These are phyloP conservation scores for Cephus cinctus DNA, from an alignment of 1,140 invertebrate species.

Conservation along the genomic window DNA sequence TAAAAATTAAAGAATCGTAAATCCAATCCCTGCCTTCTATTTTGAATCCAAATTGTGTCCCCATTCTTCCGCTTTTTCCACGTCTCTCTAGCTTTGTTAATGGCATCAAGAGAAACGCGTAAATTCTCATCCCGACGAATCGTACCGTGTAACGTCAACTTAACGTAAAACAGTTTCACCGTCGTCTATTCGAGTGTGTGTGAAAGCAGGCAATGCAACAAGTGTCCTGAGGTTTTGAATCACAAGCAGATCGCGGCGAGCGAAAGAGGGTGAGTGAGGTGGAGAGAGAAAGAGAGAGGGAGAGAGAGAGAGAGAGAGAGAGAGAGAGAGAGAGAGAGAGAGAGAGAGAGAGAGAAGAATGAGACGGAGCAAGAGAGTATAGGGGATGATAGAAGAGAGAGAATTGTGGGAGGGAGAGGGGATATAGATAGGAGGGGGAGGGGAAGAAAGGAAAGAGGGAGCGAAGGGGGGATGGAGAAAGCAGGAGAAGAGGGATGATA, in stretches of 20 bases:
- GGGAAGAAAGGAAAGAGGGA: not conserved
- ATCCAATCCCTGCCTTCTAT: no score
- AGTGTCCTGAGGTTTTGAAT: constrained; percentile 59
- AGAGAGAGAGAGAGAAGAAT: constrained; percentile 23
- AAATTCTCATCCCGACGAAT: constrained; percentile 43
- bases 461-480: not conserved
- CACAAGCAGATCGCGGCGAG: constrained; percentile 54
- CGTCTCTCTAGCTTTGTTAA: no score
- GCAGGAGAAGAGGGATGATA: constrained; percentile 4
- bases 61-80: no score
- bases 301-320: constrained; percentile 24
- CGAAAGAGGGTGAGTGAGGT: constrained; percentile 30
- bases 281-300: constrained; percentile 24
- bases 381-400: constrained; percentile 20
- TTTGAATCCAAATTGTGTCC: no score
- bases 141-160: constrained; percentile 34
- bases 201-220: constrained; percentile 55
- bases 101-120: no score
- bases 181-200: constrained; percentile 29
- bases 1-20: no score
- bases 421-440: constrained; percentile 1
- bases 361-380: constrained; percentile 18
- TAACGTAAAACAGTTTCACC: constrained; percentile 40
- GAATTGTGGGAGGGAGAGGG: constrained; percentile 23
- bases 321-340: constrained; percentile 9